phyloP scores from a whole-genome alignment of 1,140 invertebrate species.

The Archegozetes longisetosus region DNA sequence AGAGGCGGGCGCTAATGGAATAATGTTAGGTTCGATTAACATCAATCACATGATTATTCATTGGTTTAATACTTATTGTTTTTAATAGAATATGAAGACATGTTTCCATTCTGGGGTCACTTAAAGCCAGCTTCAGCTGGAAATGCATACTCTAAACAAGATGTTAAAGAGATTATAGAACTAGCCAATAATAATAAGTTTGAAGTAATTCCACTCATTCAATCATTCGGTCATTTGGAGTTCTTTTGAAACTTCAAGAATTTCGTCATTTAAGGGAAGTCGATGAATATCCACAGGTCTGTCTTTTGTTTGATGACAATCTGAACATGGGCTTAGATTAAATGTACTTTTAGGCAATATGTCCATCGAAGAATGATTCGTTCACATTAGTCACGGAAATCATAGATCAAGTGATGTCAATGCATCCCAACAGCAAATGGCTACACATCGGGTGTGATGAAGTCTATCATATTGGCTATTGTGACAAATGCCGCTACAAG shows the following conservation, averaged over 20 bases:
- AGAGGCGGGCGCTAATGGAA: conserved; percentile 64
- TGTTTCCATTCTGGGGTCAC: conserved; percentile 62
- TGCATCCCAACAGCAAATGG: conserved; percentile 32
- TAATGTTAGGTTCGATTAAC: too few relatives aligned
- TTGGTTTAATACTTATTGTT: too few relatives aligned
- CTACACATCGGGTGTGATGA: conserved; percentile 48
- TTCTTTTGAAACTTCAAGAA: conserved; percentile 59
- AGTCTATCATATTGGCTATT: conserved; percentile 56
- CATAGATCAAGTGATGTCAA: conserved; percentile 54
- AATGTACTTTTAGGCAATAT: conserved; percentile 53
- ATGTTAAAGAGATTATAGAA: conserved; percentile 46
- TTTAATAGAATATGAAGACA: conserved; percentile 85
- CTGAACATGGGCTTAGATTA: too few relatives aligned
- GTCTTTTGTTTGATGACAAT: background rate
- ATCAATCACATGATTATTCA: too few relatives aligned
- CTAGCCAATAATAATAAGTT: conserved; percentile 47
- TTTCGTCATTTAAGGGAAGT: conserved; percentile 62
- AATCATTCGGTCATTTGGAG: conserved; percentile 90
- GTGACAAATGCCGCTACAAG: conserved; percentile 44
- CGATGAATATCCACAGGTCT: conserved; percentile 39
- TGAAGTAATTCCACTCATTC: conserved; percentile 75
- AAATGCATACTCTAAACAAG: conserved; percentile 54
- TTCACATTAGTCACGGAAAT: conserved; percentile 50
- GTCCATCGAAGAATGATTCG: conserved; percentile 56
- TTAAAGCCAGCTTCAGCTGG: conserved; percentile 48